These are phyloP conservation scores for Tupiocoris notatus DNA, from an alignment of 2,888 invertebrate genomes.

Conservation along the genomic window DNA sequence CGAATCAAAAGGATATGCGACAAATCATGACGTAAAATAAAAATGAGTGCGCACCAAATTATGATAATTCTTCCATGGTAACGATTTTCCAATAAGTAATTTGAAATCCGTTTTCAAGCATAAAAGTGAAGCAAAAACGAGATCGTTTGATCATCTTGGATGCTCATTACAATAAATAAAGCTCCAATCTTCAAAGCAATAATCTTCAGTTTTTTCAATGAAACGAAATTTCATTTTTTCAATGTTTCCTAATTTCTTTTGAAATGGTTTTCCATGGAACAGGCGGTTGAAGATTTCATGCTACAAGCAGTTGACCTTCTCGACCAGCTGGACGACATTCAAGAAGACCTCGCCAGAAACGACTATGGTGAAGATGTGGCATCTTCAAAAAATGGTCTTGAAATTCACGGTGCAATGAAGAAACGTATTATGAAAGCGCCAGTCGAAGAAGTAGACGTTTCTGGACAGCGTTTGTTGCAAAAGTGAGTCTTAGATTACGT, in stretches of 20 bases:
- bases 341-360: conserved; percentile 87
- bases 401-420: conserved; percentile 90
- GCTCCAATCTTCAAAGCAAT: no score
- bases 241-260: background rate
- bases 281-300: conserved; percentile 90
- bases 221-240: background rate
- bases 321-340: conserved; percentile 87
- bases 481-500: conserved; percentile 53
- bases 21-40: no score
- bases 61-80: no score
- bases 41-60: no score
- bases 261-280: conserved; percentile 9
- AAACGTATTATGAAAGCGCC: conserved; percentile 91
- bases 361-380: conserved; percentile 94
- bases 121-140: no score
- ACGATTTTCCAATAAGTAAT: no score
- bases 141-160: no score
- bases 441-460: conserved; percentile 87
- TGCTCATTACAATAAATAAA: no score
- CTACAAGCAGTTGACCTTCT: conserved; percentile 94
- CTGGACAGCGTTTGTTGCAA: conserved; percentile 69
- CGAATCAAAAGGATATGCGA: no score
- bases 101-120: no score
- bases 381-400: conserved; percentile 86
- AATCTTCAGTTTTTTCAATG: background rate